Percentiles rank a stretch among this genome's conserved stretches.
phyloP scores from a whole-genome alignment of 2,888 invertebrate species.

The Catonia carolina region DNA sequence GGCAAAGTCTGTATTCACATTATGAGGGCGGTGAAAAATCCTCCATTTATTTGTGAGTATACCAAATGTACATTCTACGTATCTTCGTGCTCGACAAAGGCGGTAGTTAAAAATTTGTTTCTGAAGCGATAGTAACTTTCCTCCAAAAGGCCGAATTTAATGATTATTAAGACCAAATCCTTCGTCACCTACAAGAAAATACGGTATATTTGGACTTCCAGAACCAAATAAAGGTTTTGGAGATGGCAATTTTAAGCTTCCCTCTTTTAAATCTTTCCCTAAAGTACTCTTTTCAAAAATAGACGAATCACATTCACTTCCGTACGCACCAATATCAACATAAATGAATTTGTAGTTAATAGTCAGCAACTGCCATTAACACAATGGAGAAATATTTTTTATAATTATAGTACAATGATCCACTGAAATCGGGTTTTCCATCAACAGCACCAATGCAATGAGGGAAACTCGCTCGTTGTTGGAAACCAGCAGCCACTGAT shows the following conservation, averaged over 20 bases:
- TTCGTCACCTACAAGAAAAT: slow-evolving; percentile 37
- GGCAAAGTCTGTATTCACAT: slow-evolving; percentile 34
- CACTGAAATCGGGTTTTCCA: slow-evolving; percentile 3
- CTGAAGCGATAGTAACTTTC: slow-evolving; percentile 24
- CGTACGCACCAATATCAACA: slow-evolving; percentile 16
- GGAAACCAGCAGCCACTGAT: no score
- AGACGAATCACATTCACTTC: not conserved
- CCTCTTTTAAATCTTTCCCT: not conserved
- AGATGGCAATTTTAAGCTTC: not conserved
- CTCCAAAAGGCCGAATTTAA: slow-evolving; percentile 32
- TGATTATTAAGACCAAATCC: slow-evolving; percentile 32
- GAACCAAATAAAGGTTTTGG: not conserved
- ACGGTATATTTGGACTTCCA: not conserved
- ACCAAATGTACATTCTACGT: slow-evolving; percentile 34
- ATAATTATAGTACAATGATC: not conserved
- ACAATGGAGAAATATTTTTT: not conserved
- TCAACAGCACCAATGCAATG: not conserved
- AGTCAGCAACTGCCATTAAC: not conserved
- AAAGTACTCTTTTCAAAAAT: not conserved
- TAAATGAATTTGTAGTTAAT: not conserved
- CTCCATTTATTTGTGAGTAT: slow-evolving; percentile 38
- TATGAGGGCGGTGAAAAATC: slow-evolving; percentile 38
- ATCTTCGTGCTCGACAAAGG: slow-evolving; percentile 30
- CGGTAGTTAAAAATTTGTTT: slow-evolving; percentile 35
- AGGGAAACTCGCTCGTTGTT: not conserved